These are phyloP conservation scores for Lytechinus pictus DNA, from an alignment of 35 echinoderm and acorn worm genomes.

Conservation along the genomic window DNA sequence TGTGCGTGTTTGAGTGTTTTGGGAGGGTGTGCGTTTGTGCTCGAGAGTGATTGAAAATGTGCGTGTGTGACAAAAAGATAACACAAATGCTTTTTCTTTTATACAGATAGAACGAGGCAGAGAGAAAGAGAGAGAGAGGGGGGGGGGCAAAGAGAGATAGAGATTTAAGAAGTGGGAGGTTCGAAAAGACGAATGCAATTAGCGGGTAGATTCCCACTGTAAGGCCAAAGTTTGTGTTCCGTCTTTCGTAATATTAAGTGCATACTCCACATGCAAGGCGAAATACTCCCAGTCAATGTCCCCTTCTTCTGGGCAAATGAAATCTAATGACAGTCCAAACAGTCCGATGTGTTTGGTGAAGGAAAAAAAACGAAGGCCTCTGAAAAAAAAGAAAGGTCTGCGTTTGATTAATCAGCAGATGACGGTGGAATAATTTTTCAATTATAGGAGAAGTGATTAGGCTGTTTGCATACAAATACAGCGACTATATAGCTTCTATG, in stretches of 20 bases:
- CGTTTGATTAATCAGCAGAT: conserved; percentile 2
- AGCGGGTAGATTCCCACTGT: not conserved
- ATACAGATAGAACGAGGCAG: not conserved
- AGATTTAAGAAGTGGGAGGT: not conserved
- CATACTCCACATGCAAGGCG: not conserved
- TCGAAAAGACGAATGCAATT: conserved; percentile 1
- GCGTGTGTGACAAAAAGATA: too few relatives aligned
- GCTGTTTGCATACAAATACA: not conserved
- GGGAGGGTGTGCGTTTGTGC: not conserved
- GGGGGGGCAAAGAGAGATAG: not conserved
- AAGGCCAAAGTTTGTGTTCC: not conserved
- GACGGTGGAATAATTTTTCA: conserved; percentile 18
- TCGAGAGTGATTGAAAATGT: not conserved
- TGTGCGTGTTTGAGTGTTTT: too few relatives aligned
- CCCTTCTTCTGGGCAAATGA: not conserved
- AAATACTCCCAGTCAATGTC: not conserved
- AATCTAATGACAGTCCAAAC: conserved; percentile 12
- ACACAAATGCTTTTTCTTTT: too few relatives aligned
- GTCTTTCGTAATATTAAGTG: not conserved
- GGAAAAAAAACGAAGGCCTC: not conserved
- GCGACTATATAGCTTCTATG: not conserved
- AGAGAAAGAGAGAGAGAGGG: not conserved
- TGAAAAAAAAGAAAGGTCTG: not conserved
- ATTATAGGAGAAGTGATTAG: conserved; percentile 19
- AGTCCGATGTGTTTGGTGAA: not conserved